Conservation (phyloP, 2,797 vertebrate species). For the Ctenopoma kingsleyae region DNA sequence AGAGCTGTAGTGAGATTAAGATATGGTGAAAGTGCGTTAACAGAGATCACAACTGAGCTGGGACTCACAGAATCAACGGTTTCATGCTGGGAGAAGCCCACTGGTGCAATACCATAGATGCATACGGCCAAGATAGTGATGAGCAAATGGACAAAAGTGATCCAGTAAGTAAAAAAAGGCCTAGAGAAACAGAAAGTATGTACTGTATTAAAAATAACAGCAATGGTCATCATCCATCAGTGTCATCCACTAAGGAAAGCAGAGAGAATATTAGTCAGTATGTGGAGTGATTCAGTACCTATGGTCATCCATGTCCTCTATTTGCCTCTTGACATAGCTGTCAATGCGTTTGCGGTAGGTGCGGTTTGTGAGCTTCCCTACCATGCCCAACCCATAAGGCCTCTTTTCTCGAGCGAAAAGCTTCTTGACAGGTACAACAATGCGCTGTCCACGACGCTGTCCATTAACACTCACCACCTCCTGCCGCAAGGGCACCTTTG, state of each 20-base stretch:
- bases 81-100: conserved; percentile 98
- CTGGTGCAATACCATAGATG: conserved; percentile 96
- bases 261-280: conserved; percentile 4
- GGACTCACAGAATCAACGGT: conserved; percentile 97
- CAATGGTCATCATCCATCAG: conserved; percentile 16
- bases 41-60: background rate
- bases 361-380: conserved; percentile 96
- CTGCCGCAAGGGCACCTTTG: conserved; percentile 94
- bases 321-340: conserved; percentile 96
- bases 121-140: conserved; percentile 96
- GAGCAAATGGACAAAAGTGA: conserved; percentile 96
- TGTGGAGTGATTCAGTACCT: conserved; percentile 78
- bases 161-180: conserved; percentile 99
- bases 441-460: conserved; percentile 94
- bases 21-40: background rate
- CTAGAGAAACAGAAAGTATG: conserved; percentile 72
- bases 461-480: conserved; percentile 94
- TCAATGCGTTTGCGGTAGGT: conserved; percentile 98
- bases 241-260: background rate
- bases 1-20: background rate
- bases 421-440: conserved; percentile 93
- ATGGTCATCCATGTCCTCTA: conserved; percentile 98
- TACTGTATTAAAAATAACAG: background rate
- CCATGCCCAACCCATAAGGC: conserved; percentile 97
- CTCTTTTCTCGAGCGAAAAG: conserved; percentile 96